A percentile compares a stretch with the other conserved stretches of the same genome.
These are phyloP conservation scores for Leptinotarsa haldemani DNA, from an alignment of 2,888 invertebrate species.

Conservation along the genomic window DNA sequence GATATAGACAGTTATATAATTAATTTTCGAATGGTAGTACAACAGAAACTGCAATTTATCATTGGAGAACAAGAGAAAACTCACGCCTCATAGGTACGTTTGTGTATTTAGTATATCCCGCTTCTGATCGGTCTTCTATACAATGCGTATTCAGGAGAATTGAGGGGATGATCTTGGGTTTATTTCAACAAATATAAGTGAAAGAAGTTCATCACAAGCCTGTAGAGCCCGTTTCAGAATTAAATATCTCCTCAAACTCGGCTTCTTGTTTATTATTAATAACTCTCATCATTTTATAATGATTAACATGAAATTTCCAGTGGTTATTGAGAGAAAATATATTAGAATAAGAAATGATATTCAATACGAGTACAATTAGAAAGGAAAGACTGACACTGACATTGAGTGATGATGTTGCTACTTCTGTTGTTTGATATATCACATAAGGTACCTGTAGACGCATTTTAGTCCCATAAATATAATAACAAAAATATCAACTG, in stretches of 20 bases:
- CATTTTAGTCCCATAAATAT: no score
- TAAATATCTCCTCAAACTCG: background rate
- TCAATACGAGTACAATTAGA: no score
- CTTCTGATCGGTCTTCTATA: background rate
- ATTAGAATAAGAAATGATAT: no score
- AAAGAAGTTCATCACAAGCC: background rate
- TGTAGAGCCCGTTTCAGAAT: background rate
- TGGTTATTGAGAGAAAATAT: no score
- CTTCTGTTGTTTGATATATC: no score
- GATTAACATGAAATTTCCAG: background rate
- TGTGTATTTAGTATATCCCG: background rate
- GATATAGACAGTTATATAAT: constrained; percentile 11
- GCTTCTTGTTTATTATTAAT: background rate
- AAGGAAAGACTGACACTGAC: no score
- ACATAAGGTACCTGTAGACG: no score
- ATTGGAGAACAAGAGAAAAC: constrained; percentile 6
- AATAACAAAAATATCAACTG: no score
- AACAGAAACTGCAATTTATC: constrained; percentile 13
- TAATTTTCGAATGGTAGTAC: constrained; percentile 7
- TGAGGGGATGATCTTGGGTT: background rate
- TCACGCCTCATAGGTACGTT: background rate
- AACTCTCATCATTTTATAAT: background rate
- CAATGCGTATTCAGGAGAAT: background rate
- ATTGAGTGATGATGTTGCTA: no score
- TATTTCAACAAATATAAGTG: background rate